A percentile compares a stretch with the other conserved stretches of the same genome.
Evolutionary conservation across 2,797 vertebrate genomes (phyloP).

Genomic region (Odontamblyopus lacepedii): DNA sequence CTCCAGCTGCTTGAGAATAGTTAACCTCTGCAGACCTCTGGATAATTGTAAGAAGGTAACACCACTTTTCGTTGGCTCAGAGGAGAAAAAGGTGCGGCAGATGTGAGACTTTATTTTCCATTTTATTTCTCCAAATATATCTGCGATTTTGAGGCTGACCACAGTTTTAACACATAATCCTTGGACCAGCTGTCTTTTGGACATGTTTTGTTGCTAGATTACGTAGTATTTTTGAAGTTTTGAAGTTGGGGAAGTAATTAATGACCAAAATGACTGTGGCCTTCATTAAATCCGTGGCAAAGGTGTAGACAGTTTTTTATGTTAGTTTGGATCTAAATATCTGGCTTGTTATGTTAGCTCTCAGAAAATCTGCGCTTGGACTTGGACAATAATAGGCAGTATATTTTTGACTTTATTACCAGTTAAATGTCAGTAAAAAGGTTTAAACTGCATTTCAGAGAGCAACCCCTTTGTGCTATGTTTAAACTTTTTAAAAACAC

Average conservation of each 20-base stretch:
- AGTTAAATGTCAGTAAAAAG: too few relatives aligned
- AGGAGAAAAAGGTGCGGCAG: constrained; percentile 4
- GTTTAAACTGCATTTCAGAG: too few relatives aligned
- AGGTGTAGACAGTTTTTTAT: too few relatives aligned
- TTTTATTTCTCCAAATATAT: neutral
- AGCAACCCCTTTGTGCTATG: too few relatives aligned
- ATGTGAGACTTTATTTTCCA: constrained; percentile 2
- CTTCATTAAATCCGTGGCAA: neutral
- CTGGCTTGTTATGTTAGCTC: too few relatives aligned
- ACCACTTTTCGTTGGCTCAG: constrained; percentile 15
- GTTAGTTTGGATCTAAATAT: too few relatives aligned
- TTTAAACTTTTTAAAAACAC: too few relatives aligned
- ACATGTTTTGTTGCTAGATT: neutral
- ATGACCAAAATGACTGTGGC: neutral
- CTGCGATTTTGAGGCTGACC: neutral
- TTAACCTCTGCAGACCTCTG: constrained; percentile 50
- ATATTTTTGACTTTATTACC: too few relatives aligned
- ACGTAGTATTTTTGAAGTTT: neutral
- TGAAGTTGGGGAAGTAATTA: neutral
- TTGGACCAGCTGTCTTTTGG: neutral
- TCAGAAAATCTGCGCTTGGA: too few relatives aligned
- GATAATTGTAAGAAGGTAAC: constrained; percentile 56
- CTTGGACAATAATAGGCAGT: too few relatives aligned
- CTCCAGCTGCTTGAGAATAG: constrained; percentile 56
- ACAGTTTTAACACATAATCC: neutral